Conservation (phyloP, 2,797 vertebrate genomes). For the Paguma larvata region DNA sequence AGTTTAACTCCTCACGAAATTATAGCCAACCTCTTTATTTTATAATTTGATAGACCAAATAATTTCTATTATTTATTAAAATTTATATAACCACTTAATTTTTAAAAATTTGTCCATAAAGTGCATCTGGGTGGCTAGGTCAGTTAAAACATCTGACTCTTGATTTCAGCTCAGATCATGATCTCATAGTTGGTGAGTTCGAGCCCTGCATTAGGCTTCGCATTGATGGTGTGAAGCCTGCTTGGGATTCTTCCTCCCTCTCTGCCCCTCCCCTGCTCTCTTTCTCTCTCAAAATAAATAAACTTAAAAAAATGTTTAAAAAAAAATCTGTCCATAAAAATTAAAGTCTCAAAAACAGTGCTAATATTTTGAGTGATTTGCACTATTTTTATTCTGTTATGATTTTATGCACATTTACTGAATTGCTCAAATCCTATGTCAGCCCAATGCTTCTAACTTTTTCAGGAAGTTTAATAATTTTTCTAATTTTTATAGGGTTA, state of each 20-base stretch:
- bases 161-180: no score
- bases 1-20: neutral
- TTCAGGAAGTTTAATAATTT: slow-evolving; percentile 28
- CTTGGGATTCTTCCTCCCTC: no score
- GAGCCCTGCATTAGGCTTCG: fast-evolving
- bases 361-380: slow-evolving; percentile 37
- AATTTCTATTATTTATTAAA: slow-evolving; percentile 18
- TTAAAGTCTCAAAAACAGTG: neutral
- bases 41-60: neutral
- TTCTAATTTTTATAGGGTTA: neutral
- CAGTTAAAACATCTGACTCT: no score
- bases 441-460: slow-evolving; percentile 23
- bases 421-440: neutral
- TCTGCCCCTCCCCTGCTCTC: no score
- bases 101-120: slow-evolving; percentile 20
- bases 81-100: neutral
- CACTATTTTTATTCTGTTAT: slow-evolving; percentile 5
- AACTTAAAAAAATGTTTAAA: no score
- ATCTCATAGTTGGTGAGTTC: no score
- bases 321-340: neutral
- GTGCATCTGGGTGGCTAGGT: no score
- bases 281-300: no score
- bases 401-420: neutral
- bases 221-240: no score
- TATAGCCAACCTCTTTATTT: slow-evolving; percentile 9